Base-by-base conservation (phyloP, 2,888 invertebrate species). In the Dorcus parallelipipedus region DNA sequence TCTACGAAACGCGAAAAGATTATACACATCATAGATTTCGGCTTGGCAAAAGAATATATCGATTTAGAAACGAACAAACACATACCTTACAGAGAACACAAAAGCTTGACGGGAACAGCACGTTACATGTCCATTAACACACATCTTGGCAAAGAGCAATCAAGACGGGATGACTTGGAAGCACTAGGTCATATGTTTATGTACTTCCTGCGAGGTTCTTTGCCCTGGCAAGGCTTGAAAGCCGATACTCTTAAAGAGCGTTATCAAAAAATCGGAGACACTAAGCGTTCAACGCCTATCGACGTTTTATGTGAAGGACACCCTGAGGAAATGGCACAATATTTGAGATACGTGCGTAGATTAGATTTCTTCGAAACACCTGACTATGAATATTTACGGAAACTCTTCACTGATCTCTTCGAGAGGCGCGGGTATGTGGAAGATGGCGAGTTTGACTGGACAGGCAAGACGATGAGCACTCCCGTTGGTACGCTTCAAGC, bases 51-150 rank as follows among this genome's bases (percentile, higher is more conserved):
- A 87, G 99, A 99, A 87, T 99, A 99, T 84, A 97, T 99, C 84
- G 98, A 99, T 86, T 91, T 96, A 84, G 97, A 98, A 86, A 94
- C 95, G 82, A 95, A 95, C 85, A 96, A 98, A 85, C 99, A 99
- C 86, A 99, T 99, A 86, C 98, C 99, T 74, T 99, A 99, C 84
- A 93, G 98, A 86, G 99, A 99, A 86, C 99, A 99, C 86, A 99
- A 99, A 85, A 98, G 97, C 79, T 87, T 99, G 77, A 99, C 99
- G 66, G 99, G 99, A 73, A 99, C 99, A 69, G 99, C 99, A 72
- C 89, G 99, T 82, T 99, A 99, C 83, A 99, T 99, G 99, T 98
- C 97, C 83, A 99, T 99, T 83, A 99, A 99, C 82, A 99, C 99
- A 80, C 99, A 99, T 86, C 89, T 99, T 85, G 99, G 99, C 75